Conservation (phyloP, 2,113 vertebrate genomes). For the Chloroceryle aenea region DNA sequence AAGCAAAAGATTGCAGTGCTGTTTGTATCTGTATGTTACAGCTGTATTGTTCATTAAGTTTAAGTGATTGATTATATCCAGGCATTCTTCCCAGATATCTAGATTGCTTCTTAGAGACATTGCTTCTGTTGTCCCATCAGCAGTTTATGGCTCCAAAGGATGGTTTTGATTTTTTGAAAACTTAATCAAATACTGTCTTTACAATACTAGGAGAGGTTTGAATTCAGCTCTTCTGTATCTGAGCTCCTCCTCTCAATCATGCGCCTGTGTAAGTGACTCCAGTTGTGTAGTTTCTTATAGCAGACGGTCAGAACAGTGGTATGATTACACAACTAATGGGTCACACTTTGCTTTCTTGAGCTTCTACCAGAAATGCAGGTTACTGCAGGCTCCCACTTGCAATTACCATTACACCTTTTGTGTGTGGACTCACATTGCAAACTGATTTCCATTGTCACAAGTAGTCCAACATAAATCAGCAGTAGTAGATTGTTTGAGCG, state of each 20-base stretch:
- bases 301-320: not conserved
- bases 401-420: constrained; percentile 4
- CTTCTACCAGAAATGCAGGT: not conserved
- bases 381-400: not conserved
- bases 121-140: constrained; percentile 45
- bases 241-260: not conserved
- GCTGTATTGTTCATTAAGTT: constrained; percentile 42
- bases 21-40: not conserved
- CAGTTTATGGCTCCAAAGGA: not conserved
- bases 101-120: not conserved
- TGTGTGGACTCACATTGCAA: not conserved
- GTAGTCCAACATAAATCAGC: constrained; percentile 13
- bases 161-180: constrained; percentile 47
- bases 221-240: not conserved
- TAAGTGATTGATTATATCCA: constrained; percentile 41
- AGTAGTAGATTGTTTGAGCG: constrained; percentile 44
- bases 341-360: not conserved
- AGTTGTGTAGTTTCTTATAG: not conserved
- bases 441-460: constrained; percentile 37
- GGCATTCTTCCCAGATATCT: constrained; percentile 37
- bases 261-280: not conserved
- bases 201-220: not conserved
- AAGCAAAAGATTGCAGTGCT: not conserved
- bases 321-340: not conserved
- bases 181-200: not conserved